A percentile compares a stretch with the other conserved stretches of the same genome.
Evolutionary conservation across 2,888 invertebrate species (phyloP).

Genomic region (Azorinus chamasolen): DNA sequence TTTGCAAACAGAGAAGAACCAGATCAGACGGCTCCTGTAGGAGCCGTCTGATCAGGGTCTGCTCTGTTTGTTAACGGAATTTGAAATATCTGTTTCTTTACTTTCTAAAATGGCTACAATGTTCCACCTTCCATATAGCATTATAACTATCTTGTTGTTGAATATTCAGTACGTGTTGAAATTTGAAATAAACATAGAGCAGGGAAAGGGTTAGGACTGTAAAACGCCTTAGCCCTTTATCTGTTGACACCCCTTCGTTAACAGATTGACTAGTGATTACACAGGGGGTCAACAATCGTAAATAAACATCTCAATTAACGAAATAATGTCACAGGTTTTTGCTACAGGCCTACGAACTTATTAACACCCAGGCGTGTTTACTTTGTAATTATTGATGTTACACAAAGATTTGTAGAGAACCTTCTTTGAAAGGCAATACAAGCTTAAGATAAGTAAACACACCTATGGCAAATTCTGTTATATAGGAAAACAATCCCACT

Average conservation of each 20-base stretch:
- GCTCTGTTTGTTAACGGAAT: no score
- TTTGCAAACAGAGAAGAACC: no score
- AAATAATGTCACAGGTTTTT: conserved; percentile 50
- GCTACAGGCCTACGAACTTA: conserved; percentile 52
- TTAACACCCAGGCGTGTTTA: conserved; percentile 49
- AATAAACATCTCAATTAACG: conserved; percentile 53
- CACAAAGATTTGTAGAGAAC: conserved; percentile 35
- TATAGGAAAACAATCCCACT: no score
- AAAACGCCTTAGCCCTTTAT: conserved; percentile 34
- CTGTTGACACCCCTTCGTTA: conserved; percentile 51
- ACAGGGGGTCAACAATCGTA: conserved; percentile 16
- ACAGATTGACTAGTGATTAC: conserved; percentile 44
- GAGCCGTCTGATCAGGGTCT: no score
- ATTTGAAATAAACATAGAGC: no score
- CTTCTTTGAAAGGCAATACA: conserved; percentile 24
- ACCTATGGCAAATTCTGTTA: conserved; percentile 16
- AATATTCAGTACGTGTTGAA: no score
- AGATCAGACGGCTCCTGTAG: no score
- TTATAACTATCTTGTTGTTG: no score
- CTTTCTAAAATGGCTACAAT: no score
- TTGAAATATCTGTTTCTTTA: no score
- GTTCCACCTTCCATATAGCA: no score
- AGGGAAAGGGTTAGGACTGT: background rate
- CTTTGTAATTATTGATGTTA: conserved; percentile 54
- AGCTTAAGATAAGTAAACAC: conserved; percentile 45